Base-by-base conservation (phyloP, 2,888 invertebrate species). In the Pinctada fucata region DNA sequence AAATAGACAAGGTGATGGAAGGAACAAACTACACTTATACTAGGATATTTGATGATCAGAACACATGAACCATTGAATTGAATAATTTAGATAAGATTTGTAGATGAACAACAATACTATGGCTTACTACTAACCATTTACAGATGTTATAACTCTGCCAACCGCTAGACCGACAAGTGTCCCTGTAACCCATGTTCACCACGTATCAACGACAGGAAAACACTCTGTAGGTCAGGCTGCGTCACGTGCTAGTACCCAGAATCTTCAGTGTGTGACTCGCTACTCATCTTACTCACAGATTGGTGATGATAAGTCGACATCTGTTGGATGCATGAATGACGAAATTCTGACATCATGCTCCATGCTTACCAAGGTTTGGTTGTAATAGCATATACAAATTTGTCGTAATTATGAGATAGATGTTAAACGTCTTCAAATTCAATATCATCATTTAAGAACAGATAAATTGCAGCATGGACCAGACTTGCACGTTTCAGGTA, bases 331-430 rank as follows among this genome's bases (percentile, higher is more conserved):
- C 49, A n/a, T 45, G 45, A 45, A 52, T 16, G 75, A 67, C 16
- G 75, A 75, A 50, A 68, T 75, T 4, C 4, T 75, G 52, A 75
- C 75, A 4, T 16, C 50, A 2, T 75, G 75, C 52, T 68, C 68
- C 5, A 75, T 75, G 75, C 10, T 67, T 10, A 75, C 75, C n/a
- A 13, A 50, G 51, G 74, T 74, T 31, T 31, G 31, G 31, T 31
- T 31, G 31, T 31, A 31, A 31, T 31, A 31, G 31, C 31, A 31
- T 31, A 31, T 31, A 31, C 31, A 31, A 31, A 31, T 31, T 31
- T 31, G 31, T 31, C 31, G 31, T 31, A 31, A 31, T 31, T 31
- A 31, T 31, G 31, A 31, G 31, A 31, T 31, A 31, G 31, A 3
- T 64, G 3, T 64, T 5, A 16, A 31, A 31, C 31, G 31, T 31